Evolutionary conservation across 2,113 vertebrate species (phyloP).

Genomic region (Scophthalmus maximus): DNA sequence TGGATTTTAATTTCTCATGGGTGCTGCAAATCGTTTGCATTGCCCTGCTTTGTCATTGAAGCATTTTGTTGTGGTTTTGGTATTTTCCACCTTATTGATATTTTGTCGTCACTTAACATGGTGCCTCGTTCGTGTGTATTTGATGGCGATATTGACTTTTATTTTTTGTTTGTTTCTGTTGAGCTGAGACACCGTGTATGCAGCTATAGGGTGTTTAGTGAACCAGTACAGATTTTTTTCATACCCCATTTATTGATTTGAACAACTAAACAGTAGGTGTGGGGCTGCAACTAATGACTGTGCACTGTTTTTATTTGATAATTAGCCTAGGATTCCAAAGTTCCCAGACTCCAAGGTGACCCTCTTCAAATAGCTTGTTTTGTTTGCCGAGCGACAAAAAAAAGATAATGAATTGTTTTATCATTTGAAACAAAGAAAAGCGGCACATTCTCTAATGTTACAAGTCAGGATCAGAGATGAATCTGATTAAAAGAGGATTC

Average conservation of each 20-base stretch:
- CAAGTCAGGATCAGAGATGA: neutral
- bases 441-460: neutral
- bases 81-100: conserved; percentile 37
- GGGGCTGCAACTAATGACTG: neutral
- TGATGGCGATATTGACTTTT: conserved; percentile 29
- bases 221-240: neutral
- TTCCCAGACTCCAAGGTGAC: conserved; percentile 4
- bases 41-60: conserved; percentile 33
- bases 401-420: too few species aligned
- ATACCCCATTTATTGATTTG: neutral
- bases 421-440: neutral
- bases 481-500: conserved; percentile 16
- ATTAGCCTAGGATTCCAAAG: neutral
- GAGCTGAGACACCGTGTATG: conserved; percentile 2
- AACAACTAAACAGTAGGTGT: too few species aligned
- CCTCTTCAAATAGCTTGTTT: conserved; percentile 9
- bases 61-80: conserved; percentile 30
- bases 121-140: conserved; percentile 5
- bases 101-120: conserved; percentile 15
- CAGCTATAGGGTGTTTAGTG: conserved; percentile 5
- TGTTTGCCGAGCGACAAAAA: too few species aligned
- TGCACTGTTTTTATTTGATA: neutral
- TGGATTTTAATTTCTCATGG: conserved; percentile 43
- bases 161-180: conserved; percentile 30
- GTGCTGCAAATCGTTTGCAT: conserved; percentile 22